Conservation (phyloP, 2,888 invertebrate species). For the Cephus sareptanus region DNA sequence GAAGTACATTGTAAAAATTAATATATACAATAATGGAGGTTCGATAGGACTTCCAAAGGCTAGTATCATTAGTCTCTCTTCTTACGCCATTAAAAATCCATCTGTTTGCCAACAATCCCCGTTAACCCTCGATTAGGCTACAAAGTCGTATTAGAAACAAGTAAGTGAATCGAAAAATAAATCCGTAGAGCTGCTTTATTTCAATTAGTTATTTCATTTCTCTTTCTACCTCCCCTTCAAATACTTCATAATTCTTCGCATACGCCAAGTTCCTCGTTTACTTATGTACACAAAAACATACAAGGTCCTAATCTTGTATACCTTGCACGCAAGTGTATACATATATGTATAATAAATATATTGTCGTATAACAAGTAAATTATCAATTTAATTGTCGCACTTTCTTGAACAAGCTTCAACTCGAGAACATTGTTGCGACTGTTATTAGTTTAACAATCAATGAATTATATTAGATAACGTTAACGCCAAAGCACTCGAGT, state of each 20-base stretch:
- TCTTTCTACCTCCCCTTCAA: not conserved
- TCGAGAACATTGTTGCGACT: not conserved
- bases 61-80: not conserved
- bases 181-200: slow-evolving; percentile 35
- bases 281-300: slow-evolving; percentile 4
- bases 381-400: not conserved
- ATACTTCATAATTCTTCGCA: slow-evolving; percentile 8
- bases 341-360: not conserved
- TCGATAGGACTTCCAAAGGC: not conserved
- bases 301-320: not conserved
- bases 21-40: not conserved
- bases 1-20: not conserved
- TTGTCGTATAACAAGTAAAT: not conserved
- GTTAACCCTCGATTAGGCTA: slow-evolving; percentile 12
- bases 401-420: not conserved
- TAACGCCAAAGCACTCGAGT: not conserved
- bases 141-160: slow-evolving; percentile 22
- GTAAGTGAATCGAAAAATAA: slow-evolving; percentile 39
- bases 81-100: not conserved
- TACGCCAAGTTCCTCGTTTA: slow-evolving; percentile 11
- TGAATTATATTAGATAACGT: not conserved
- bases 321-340: not conserved
- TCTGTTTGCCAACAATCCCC: not conserved
- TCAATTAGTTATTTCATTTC: slow-evolving; percentile 9
- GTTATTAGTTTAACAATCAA: not conserved